Base-by-base conservation (phyloP, 2,888 invertebrate species). In the Prosopocoilus inquinatus region DNA sequence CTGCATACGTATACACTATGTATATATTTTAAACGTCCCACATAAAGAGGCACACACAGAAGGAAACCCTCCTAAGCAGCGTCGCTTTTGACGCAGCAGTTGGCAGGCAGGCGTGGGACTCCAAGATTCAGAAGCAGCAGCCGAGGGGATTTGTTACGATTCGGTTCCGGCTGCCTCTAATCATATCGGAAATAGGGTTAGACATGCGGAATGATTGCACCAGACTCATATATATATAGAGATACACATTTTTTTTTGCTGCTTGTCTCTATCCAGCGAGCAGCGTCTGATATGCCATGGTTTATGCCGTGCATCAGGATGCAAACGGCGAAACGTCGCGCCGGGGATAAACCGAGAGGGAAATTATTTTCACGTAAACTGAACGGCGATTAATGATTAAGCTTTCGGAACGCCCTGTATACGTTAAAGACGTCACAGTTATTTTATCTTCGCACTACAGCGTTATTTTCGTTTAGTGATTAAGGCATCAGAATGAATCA, bases 151-250 rank as follows among this genome's bases (percentile, higher is more conserved):
- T 72, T 71, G 70, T 71, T 71, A 69, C 70, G 69, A 70, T 70
- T 70, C 71, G 65, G 68, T 70, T 68, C 70, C 65, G 64, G 68
- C 47, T 64, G 62, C 62, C 63, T 70, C 70, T 73, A 74, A 74
- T 73, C 72, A 74, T 73, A 73, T 73, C 70, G 72, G 74, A 74
- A 74, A 75, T 73, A 66, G 69, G 67, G 72, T 72, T 70, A 72
- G 74, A 75, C 75, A 75, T 75, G 74, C 74, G 75, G 75, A 75
- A 75, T 75, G 72, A 75, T 75, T 75, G 73, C 70, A 65, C 65
- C 63, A 58, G 63, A 63, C 61, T 61, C 65, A 62, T 62, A 61
- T 62, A 57, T 32, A 36, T 58, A 59, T 28, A 28, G 3, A 20
- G 1, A 20, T 7, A 28, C 20, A 28, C 20, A 28, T 28, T 28